Evolutionary conservation across 2,888 invertebrate genomes (phyloP), one percentile per base, ranked within the genome.

Genomic region (Hypomecis atomaria): DNA sequence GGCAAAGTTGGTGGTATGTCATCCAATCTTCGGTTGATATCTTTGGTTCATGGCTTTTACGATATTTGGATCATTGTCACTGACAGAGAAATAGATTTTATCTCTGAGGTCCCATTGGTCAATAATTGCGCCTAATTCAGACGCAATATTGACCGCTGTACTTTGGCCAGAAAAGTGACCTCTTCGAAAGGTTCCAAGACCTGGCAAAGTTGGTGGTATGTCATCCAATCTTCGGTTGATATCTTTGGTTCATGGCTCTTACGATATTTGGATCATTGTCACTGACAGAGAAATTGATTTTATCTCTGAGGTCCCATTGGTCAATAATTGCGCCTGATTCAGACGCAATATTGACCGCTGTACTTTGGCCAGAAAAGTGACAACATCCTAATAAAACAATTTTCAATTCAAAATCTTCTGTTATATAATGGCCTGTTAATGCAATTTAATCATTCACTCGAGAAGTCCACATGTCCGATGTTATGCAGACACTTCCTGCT

Each of bases 261-360:
- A 69, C 66, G 4, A 82, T 68, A 58, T 78, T 77, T 0, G 74
- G 34, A 0, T 74, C 78, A 67, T 79, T 83, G 52, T 82, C 78
- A 5, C 65, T 72, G 0, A 79, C 66, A 0, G 66, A 57, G 66
- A 80, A 78, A 56, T 75, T 74, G 6, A 71, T 56, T 75, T 77
- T 78, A 6, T 63, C 33, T 43, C 40, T 66, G 8, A 77, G 11
- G 4, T 33, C 42, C 49, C 55, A 74, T 37, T 66, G 48, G 2
- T 68, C 67, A 0, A 62, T 57, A 34, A 69, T 33, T 34, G 45
- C 43, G 36, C 11, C 34, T n/a, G 79, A 44, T 55, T 70, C 72
- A 38, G 66, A 7, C 5, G 65, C 64, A 10, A 78, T 75, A 57
- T 77, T 75, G 4, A 58, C 66, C 0, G 69, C 49, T 6, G 71